These are phyloP conservation scores for Schlechtendalia chinensis DNA, from an alignment of 1,140 invertebrate genomes.

Conservation along the genomic window DNA sequence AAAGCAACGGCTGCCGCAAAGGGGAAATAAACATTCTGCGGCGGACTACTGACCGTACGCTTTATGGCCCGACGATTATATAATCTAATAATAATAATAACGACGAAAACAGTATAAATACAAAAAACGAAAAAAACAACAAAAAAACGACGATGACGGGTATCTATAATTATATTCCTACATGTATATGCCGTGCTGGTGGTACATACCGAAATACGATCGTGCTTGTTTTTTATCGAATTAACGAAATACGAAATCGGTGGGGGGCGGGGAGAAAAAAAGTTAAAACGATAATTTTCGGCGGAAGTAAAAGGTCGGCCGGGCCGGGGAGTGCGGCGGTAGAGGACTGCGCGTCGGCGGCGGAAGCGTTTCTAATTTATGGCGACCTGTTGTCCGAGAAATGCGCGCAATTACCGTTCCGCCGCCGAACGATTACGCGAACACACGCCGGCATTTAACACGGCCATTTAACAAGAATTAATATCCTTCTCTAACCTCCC, in stretches of 20 bases:
- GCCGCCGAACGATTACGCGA: conserved; percentile 43
- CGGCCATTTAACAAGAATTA: conserved; percentile 50
- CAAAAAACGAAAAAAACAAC: too few relatives aligned
- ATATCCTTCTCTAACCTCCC: conserved; percentile 36
- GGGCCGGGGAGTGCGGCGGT: too few relatives aligned
- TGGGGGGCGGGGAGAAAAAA: not conserved
- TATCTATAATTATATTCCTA: too few relatives aligned
- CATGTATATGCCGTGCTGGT: too few relatives aligned
- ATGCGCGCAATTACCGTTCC: conserved; percentile 42
- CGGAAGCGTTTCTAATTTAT: conserved; percentile 46
- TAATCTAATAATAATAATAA: not conserved
- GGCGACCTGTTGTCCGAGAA: conserved; percentile 50
- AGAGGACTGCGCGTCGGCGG: not conserved
- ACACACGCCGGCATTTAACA: conserved; percentile 43
- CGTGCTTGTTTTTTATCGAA: too few relatives aligned
- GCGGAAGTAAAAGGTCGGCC: not conserved
- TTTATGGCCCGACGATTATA: not conserved
- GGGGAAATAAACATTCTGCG: not conserved
- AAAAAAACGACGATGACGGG: too few relatives aligned
- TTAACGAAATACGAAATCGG: not conserved
- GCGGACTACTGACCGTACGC: not conserved
- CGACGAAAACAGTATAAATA: too few relatives aligned
- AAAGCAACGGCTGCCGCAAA: not conserved
- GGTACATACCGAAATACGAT: too few relatives aligned
- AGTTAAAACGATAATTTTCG: not conserved